Percentiles rank a stretch among this genome's conserved stretches.
phyloP scores from a whole-genome alignment of 1,140 invertebrate species.

The Drosophila auraria region DNA sequence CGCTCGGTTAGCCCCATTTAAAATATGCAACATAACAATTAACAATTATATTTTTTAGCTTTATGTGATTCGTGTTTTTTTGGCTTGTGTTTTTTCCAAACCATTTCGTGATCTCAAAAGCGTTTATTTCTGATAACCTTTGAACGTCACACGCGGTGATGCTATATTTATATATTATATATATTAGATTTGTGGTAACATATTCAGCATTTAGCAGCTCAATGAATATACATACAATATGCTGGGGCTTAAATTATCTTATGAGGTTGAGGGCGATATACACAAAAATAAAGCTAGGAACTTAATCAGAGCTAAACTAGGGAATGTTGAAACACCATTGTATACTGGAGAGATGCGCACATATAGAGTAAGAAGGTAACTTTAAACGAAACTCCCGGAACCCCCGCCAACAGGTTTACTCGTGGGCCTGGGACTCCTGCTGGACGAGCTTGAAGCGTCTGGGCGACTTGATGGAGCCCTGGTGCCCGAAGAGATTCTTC shows the following conservation, averaged over 20 bases:
- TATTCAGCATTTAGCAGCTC: constrained; percentile 22
- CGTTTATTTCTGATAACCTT: constrained; percentile 43
- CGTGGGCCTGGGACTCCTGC: constrained; percentile 95
- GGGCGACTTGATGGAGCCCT: constrained; percentile 93
- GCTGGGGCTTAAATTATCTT: constrained; percentile 48
- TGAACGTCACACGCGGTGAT: constrained; percentile 36
- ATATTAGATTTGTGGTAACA: constrained; percentile 28
- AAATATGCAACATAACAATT: constrained; percentile 79
- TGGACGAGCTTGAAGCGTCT: constrained; percentile 94
- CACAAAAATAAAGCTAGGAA: constrained; percentile 59
- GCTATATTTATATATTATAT: constrained; percentile 10
- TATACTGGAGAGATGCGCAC: constrained; percentile 63
- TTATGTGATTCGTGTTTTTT: constrained; percentile 30
- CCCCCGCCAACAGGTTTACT: constrained; percentile 86
- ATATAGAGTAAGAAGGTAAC: constrained; percentile 29
- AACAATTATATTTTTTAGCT: constrained; percentile 52
- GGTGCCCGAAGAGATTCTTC: constrained; percentile 89
- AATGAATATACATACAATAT: constrained; percentile 45
- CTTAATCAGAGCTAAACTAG: constrained; percentile 68
- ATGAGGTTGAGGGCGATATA: constrained; percentile 49
- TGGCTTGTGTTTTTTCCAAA: constrained; percentile 5
- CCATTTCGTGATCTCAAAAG: constrained; percentile 30
- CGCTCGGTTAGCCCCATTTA: constrained; percentile 41
- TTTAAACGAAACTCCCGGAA: constrained; percentile 32
- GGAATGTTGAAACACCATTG: constrained; percentile 71